Percentiles rank a stretch among this genome's conserved stretches.
These are phyloP conservation scores for Vireo altiloquus DNA, from an alignment of 2,113 vertebrate species.

Conservation along the genomic window DNA sequence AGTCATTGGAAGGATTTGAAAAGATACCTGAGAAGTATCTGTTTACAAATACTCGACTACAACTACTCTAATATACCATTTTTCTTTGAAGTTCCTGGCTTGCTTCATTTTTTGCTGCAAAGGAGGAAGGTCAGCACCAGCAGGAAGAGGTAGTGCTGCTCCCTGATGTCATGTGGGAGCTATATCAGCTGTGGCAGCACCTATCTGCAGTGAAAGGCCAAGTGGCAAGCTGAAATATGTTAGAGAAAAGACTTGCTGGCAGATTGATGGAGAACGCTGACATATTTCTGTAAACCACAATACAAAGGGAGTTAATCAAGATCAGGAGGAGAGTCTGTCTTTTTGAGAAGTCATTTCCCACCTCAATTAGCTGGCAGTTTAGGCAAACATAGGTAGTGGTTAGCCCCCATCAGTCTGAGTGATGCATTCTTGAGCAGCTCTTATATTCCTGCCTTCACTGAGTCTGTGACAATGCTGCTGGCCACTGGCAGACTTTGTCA, in stretches of 20 bases:
- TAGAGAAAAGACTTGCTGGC: constrained; percentile 60
- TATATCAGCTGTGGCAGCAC: constrained; percentile 36
- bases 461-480: neutral
- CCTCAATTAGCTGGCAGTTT: constrained; percentile 58
- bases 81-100: neutral
- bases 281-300: constrained; percentile 59
- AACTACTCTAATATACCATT: neutral
- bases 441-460: neutral
- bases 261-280: constrained; percentile 62
- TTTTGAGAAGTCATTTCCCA: constrained; percentile 42
- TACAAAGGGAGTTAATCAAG: constrained; percentile 62
- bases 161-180: neutral
- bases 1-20: neutral
- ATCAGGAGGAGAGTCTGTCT: constrained; percentile 3
- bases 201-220: constrained; percentile 56
- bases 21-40: neutral
- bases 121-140: neutral
- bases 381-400: constrained; percentile 21
- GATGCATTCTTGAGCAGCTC: constrained; percentile 5
- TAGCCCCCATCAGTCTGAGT: neutral
- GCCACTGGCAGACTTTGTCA: neutral
- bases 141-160: neutral
- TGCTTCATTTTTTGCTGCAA: neutral
- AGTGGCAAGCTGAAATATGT: constrained; percentile 54
- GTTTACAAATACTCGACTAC: neutral